These are phyloP conservation scores for Cryptocephalus primarius DNA, from an alignment of 2,888 invertebrate species.

Conservation along the genomic window DNA sequence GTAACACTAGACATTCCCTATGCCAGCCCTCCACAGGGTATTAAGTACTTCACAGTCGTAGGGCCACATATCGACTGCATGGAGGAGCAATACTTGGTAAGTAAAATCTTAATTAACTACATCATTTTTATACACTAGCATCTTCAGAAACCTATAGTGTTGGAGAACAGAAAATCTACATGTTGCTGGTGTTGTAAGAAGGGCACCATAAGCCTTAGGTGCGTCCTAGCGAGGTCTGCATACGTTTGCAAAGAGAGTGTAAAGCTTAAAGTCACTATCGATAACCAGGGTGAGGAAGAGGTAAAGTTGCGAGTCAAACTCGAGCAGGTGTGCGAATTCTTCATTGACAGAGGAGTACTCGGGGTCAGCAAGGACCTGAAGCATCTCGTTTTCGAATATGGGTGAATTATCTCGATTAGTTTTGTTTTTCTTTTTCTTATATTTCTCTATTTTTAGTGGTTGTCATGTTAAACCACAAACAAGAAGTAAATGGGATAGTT, in stretches of 20 bases:
- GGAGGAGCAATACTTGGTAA: slow-evolving; percentile 67
- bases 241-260: slow-evolving; percentile 66
- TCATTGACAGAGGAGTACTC: slow-evolving; percentile 62
- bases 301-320: slow-evolving; percentile 30
- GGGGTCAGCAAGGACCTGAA: slow-evolving; percentile 59
- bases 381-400: slow-evolving; percentile 60
- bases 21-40: slow-evolving; percentile 66
- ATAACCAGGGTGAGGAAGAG: slow-evolving; percentile 46
- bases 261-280: slow-evolving; percentile 55
- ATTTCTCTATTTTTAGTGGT: slow-evolving; percentile 33
- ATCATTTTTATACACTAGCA: background rate
- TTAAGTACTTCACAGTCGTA: slow-evolving; percentile 69
- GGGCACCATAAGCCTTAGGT: slow-evolving; percentile 54
- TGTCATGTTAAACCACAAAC: slow-evolving; percentile 51
- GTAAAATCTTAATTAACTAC: slow-evolving; percentile 14
- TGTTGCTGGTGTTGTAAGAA: slow-evolving; percentile 65
- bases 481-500: slow-evolving; percentile 55
- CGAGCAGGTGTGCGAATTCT: slow-evolving; percentile 60
- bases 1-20: slow-evolving; percentile 66
- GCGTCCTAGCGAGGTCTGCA: slow-evolving; percentile 59
- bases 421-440: background rate
- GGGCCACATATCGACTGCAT: slow-evolving; percentile 71
- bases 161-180: slow-evolving; percentile 50
- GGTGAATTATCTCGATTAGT: slow-evolving; percentile 17
- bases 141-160: slow-evolving; percentile 50